Conservation (phyloP, 1,140 invertebrate species). For the Psix sp. region DNA sequence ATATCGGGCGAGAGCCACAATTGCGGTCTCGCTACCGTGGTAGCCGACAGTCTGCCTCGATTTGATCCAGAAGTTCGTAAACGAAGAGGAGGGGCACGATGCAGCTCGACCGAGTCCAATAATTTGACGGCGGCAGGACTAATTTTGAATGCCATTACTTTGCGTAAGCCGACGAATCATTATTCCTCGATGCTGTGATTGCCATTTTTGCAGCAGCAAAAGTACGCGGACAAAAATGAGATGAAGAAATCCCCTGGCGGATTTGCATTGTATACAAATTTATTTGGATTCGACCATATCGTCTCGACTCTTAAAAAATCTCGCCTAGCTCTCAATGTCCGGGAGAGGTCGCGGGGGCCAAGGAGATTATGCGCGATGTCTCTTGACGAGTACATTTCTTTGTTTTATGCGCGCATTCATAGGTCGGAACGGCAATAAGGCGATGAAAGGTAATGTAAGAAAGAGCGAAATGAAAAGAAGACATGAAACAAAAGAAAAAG, state of each 20-base stretch:
- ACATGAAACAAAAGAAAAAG: slow-evolving; percentile 20
- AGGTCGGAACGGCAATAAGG: slow-evolving; percentile 15
- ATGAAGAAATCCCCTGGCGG: slow-evolving; percentile 11
- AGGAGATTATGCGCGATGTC: slow-evolving; percentile 16
- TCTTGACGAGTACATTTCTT: slow-evolving; percentile 37
- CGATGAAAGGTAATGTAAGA: slow-evolving; percentile 47
- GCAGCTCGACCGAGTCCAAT: slow-evolving; percentile 61
- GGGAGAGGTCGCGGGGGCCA: not conserved
- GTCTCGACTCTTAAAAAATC: slow-evolving; percentile 13
- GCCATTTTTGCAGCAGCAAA: slow-evolving; percentile 30
- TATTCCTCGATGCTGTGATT: slow-evolving; percentile 57
- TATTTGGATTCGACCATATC: slow-evolving; percentile 38
- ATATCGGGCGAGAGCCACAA: slow-evolving; percentile 72
- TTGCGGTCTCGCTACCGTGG: slow-evolving; percentile 68
- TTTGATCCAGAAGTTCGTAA: slow-evolving; percentile 59
- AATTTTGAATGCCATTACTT: slow-evolving; percentile 76
- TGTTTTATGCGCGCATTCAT: slow-evolving; percentile 32
- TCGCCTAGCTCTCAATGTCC: slow-evolving; percentile 10
- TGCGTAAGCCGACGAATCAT: slow-evolving; percentile 69
- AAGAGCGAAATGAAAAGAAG: slow-evolving; percentile 50
- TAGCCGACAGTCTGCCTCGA: slow-evolving; percentile 51
- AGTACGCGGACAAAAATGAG: slow-evolving; percentile 7
- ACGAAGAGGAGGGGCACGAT: slow-evolving; percentile 16
- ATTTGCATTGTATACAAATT: slow-evolving; percentile 34
- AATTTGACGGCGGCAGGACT: slow-evolving; percentile 67